Evolutionary conservation across 37 sponge, comb jelly and placozoan species (phyloP), one percentile per base, ranked within the genome.

Genomic region (Tethya wilhelma): DNA sequence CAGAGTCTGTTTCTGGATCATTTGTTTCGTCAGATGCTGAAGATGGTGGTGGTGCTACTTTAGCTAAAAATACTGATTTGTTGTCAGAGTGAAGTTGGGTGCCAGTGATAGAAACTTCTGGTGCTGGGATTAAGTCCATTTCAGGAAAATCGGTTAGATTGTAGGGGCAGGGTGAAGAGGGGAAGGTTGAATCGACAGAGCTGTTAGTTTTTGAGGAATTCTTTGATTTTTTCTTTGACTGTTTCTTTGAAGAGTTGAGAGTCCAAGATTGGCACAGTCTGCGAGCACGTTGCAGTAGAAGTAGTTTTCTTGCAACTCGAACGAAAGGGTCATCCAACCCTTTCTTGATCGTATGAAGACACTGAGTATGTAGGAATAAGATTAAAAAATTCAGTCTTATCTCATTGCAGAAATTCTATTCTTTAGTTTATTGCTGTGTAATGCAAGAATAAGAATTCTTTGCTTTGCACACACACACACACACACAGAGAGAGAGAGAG

Each of bases 241-340:
- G 9, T 19, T 14, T 60, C 7, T 23, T n/a, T 60, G 11, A 14
- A 1, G 26, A 64, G 7, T 8, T 44, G 28, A 38, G 8, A 32
- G 4, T 56, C 55, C 57, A 45, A 26, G 41, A 64, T 38, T 67
- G 67, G 25, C 78, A 80, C 11, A 93, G 44, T 34, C 46, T 90
- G 6, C 32, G 73, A 22, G 85, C 93, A 31, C 95, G 59, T 59
- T 87, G 83, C 0, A 78, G 36, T 33, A 94, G 71, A 25, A 89
- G 55, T 0, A 85, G 64, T 44, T 62, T 75, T 41, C 55, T 80
- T 23, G 80, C 69, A 40, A 68, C 68, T 17, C 56, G 68, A 2
- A 90, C 23, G 37, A 45, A 28, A 38, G 74, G 55, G 41, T 94
- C 93, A 7, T 60, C 37, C 39, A 94, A 66, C 1, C 80, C 89